Conservation (phyloP, 2,888 invertebrate species). For the Melolontha melolontha region DNA sequence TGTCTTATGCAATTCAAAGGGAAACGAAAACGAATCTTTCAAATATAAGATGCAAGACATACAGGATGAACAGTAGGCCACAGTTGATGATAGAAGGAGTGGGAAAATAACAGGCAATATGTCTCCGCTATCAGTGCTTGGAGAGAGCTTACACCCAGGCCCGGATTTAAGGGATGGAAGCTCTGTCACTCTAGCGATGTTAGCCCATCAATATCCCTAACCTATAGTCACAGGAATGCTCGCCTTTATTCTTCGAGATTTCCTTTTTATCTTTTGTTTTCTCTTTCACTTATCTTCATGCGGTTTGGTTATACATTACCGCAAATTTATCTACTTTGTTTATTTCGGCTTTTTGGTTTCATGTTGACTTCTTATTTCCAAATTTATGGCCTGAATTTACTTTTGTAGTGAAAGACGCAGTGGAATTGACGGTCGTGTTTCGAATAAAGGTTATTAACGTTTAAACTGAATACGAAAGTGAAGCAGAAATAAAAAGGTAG, state of each 20-base stretch:
- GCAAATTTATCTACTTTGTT: conserved; percentile 41
- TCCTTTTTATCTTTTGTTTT: conserved; percentile 39
- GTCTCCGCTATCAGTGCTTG: conserved; percentile 45
- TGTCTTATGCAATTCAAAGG: background rate
- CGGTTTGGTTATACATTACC: conserved; percentile 41
- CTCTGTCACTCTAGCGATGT: conserved; percentile 41
- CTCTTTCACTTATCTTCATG: conserved; percentile 41
- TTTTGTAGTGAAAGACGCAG: background rate
- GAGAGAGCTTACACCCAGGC: conserved; percentile 42
- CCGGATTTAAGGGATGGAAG: conserved; percentile 42
- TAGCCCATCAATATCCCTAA: conserved; percentile 45
- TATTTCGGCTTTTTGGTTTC: conserved; percentile 1
- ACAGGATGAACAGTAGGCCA: conserved; percentile 24
- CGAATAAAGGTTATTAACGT: too few species aligned
- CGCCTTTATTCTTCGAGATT: conserved; percentile 26
- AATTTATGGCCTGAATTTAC: conserved; percentile 6
- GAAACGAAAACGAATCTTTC: conserved; percentile 1
- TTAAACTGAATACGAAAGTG: too few species aligned
- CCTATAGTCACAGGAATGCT: conserved; percentile 24
- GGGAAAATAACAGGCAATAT: conserved; percentile 45
- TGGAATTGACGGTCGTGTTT: too few species aligned
- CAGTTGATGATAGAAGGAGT: conserved; percentile 35
- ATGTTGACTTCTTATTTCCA: conserved; percentile 6
- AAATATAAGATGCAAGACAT: too few species aligned
- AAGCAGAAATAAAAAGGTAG: too few species aligned